Conservation (phyloP, 2,797 vertebrate species). For the Sitta carolinensis region DNA sequence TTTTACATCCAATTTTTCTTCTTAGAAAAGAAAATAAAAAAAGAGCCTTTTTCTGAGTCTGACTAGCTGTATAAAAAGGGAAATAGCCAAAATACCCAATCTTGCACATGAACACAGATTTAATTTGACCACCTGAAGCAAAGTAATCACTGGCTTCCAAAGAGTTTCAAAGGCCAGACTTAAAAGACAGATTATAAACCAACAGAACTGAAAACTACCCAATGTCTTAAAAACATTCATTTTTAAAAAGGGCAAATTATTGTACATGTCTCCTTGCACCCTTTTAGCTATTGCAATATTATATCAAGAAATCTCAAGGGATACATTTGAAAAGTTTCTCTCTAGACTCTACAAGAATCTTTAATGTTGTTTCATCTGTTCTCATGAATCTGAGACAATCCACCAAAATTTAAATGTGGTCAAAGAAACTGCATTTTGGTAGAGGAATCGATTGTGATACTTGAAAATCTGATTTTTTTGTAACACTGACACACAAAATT, state of each 20-base stretch:
- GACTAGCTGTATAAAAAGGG: background rate
- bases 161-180: background rate
- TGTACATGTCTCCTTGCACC: background rate
- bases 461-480: background rate
- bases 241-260: background rate
- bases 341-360: background rate
- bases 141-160: background rate
- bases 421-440: background rate
- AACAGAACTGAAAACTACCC: background rate
- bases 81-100: background rate
- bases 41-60: background rate
- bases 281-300: background rate
- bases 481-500: conserved; percentile 9
- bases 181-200: background rate
- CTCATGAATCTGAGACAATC: background rate
- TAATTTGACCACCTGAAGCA: background rate
- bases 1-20: background rate
- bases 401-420: background rate
- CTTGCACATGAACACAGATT: background rate
- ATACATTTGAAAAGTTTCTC: background rate
- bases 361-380: background rate
- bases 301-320: background rate
- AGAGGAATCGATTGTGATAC: background rate
- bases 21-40: background rate
- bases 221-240: background rate